phyloP scores from a whole-genome alignment of 2,888 invertebrate species.

The Neuroscelio doddi region DNA sequence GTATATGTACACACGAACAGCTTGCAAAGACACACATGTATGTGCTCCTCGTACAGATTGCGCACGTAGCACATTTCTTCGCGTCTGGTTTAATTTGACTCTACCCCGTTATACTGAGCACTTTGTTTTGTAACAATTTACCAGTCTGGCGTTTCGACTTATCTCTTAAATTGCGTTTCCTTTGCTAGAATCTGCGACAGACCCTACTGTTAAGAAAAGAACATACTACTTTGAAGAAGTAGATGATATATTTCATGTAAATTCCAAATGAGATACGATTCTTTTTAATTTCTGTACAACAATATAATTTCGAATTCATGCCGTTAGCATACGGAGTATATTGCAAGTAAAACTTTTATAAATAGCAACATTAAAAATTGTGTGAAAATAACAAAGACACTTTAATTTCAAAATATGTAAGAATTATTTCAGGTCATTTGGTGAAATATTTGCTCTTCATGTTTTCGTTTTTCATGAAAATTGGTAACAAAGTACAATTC shows the following conservation, averaged over 20 bases:
- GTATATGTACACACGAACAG: slow-evolving; percentile 19
- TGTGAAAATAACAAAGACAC: too few species aligned
- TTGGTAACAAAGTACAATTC: too few species aligned
- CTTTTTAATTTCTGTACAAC: not conserved
- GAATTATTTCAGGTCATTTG: too few species aligned
- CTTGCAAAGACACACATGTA: too few species aligned
- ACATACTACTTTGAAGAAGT: too few species aligned
- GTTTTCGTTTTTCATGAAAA: too few species aligned
- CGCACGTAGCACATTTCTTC: slow-evolving; percentile 45
- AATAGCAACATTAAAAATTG: too few species aligned
- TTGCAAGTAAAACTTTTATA: too few species aligned
- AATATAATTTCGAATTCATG: too few species aligned
- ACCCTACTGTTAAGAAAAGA: slow-evolving; percentile 22
- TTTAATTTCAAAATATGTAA: too few species aligned
- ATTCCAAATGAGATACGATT: slow-evolving; percentile 4
- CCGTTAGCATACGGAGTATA: too few species aligned
- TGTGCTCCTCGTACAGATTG: slow-evolving; percentile 38
- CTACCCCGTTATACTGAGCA: slow-evolving; percentile 36
- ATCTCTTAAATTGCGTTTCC: slow-evolving; percentile 39
- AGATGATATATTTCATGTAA: slow-evolving; percentile 1
- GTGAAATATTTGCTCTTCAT: too few species aligned
- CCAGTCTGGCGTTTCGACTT: slow-evolving; percentile 39
- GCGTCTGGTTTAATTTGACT: slow-evolving; percentile 46
- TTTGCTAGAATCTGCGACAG: slow-evolving; percentile 38
- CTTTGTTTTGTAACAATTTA: slow-evolving; percentile 45